A percentile compares a stretch with the other conserved stretches of the same genome.
Conservation (phyloP, 1,140 invertebrate genomes). For the Bradynema listronoti region DNA sequence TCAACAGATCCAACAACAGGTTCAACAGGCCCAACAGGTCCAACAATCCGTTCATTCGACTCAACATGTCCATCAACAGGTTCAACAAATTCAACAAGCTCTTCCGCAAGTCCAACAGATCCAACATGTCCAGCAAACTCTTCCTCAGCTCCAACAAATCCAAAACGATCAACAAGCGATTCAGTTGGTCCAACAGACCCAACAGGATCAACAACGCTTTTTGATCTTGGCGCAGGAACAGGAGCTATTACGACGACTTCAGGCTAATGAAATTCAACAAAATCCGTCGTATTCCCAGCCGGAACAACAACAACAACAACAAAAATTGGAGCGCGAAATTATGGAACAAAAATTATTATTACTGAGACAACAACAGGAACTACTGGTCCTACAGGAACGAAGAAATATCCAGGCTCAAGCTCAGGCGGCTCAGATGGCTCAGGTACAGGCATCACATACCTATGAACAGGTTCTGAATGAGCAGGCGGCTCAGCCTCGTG, state of each 20-base stretch:
- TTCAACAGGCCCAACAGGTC: too few species aligned
- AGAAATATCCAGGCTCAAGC: neutral
- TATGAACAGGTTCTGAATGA: neutral
- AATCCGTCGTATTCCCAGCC: neutral
- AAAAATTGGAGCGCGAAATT: too few species aligned
- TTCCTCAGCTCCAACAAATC: neutral
- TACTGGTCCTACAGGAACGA: neutral
- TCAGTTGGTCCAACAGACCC: too few species aligned
- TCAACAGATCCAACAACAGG: constrained; percentile 12
- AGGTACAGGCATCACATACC: neutral
- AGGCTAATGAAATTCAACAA: too few species aligned
- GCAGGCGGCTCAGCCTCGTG: neutral
- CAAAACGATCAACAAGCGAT: neutral
- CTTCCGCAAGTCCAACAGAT: neutral
- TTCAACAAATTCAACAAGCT: constrained; percentile 7
- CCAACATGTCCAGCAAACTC: neutral
- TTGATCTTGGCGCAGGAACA: too few species aligned
- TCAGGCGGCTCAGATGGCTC: neutral
- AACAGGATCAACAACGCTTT: too few species aligned
- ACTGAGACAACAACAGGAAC: too few species aligned
- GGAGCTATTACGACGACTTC: constrained; percentile 4
- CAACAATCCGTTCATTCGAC: too few species aligned
- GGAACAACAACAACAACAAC: neutral
- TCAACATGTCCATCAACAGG: too few species aligned
- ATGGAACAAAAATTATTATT: too few species aligned